Evolutionary conservation across 2,888 invertebrate species (phyloP).

Genomic region (Cheilosia vernalis): DNA sequence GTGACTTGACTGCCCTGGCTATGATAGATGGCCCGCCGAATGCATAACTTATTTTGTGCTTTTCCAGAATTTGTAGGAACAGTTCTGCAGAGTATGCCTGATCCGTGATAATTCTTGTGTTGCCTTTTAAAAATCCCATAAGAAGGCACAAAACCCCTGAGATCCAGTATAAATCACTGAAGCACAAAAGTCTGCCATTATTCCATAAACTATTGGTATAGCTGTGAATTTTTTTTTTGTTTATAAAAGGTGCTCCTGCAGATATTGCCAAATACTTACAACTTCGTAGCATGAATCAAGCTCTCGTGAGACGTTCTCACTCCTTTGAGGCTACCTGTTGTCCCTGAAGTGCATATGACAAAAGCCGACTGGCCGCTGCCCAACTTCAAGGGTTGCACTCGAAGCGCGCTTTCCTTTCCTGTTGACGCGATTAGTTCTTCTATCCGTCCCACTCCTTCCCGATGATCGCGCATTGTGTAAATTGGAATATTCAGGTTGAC

Average conservation of each 20-base stretch:
- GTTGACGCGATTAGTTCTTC: slow-evolving; percentile 67
- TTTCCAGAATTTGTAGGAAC: slow-evolving; percentile 75
- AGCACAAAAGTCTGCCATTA: slow-evolving; percentile 71
- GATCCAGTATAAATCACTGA: slow-evolving; percentile 77
- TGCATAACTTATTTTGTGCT: slow-evolving; percentile 65
- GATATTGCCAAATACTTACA: background rate
- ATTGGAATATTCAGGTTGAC: too few relatives aligned
- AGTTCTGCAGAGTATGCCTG: slow-evolving; percentile 62
- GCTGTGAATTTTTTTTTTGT: slow-evolving; percentile 11
- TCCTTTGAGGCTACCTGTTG: slow-evolving; percentile 73
- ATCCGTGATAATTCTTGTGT: too few relatives aligned
- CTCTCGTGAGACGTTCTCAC: slow-evolving; percentile 73
- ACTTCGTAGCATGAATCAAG: background rate
- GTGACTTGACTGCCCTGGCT: slow-evolving; percentile 63
- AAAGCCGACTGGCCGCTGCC: slow-evolving; percentile 71
- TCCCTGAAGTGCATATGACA: slow-evolving; percentile 75
- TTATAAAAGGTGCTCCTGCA: background rate
- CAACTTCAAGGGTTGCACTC: slow-evolving; percentile 29
- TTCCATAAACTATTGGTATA: background rate
- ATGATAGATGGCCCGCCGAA: slow-evolving; percentile 76
- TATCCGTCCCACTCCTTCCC: slow-evolving; percentile 61
- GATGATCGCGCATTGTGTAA: too few relatives aligned
- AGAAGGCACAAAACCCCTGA: slow-evolving; percentile 71
- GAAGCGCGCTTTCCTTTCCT: slow-evolving; percentile 54
- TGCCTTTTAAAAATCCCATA: too few relatives aligned